Percentiles rank a stretch among this genome's conserved stretches.
Conservation (phyloP, 2,797 vertebrate genomes). For the Halcyon badia region DNA sequence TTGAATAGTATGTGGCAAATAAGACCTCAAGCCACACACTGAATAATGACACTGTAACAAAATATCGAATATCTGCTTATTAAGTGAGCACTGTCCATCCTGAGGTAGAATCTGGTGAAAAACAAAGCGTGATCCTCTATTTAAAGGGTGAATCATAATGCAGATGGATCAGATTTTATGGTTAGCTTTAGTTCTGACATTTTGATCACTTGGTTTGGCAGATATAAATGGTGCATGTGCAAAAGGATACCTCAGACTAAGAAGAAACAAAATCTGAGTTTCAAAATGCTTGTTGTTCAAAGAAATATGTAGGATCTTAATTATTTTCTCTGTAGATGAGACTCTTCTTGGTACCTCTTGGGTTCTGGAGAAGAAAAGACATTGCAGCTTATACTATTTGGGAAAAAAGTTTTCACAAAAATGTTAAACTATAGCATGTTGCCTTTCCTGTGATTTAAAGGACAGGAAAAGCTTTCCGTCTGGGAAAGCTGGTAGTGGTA, state of each 20-base stretch:
- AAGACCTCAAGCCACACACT: neutral
- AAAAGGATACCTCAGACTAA: neutral
- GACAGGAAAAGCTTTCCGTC: neutral
- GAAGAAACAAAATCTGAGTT: neutral
- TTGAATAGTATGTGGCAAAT: neutral
- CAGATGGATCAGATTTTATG: neutral
- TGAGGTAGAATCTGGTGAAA: slow-evolving; percentile 25
- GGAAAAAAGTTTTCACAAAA: neutral
- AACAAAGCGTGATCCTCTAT: neutral
- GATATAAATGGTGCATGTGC: neutral
- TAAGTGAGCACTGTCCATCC: slow-evolving; percentile 22
- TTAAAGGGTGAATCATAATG: slow-evolving; percentile 27
- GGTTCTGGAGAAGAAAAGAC: neutral
- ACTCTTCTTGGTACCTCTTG: neutral
- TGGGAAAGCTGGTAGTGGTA: neutral
- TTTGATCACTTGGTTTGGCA: neutral
- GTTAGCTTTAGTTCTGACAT: neutral
- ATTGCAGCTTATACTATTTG: neutral
- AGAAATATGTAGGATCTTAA: neutral
- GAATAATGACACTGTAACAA: neutral
- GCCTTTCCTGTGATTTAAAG: neutral
- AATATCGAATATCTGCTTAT: slow-evolving; percentile 45
- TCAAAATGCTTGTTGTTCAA: neutral
- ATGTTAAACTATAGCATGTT: neutral
- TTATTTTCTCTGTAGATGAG: neutral